Conservation (phyloP, 1,140 invertebrate species). For the Tetranychus cinnabarinus region DNA sequence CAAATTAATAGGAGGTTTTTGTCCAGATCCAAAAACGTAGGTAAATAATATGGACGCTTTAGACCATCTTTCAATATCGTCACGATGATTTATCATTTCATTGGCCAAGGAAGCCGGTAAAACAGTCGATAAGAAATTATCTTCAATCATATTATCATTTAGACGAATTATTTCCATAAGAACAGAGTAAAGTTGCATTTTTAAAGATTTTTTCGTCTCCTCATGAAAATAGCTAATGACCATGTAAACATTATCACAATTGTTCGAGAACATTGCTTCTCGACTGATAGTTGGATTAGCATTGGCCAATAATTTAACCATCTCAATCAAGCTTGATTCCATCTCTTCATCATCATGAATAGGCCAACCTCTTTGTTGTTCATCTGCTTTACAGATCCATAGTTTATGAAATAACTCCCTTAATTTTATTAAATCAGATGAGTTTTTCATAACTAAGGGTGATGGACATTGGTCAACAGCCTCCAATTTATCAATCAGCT, state of each 20-base stretch:
- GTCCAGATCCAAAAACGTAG: conserved; percentile 63
- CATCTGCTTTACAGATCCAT: conserved; percentile 66
- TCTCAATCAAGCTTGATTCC: conserved; percentile 49
- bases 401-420: conserved; percentile 52
- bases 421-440: conserved; percentile 45
- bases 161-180: conserved; percentile 5
- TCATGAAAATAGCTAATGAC: conserved; percentile 16
- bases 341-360: conserved; percentile 69
- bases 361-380: conserved; percentile 77
- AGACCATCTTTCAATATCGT: conserved; percentile 39
- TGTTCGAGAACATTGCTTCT: conserved; percentile 17
- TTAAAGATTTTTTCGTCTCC: conserved; percentile 10
- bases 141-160: conserved; percentile 25
- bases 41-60: conserved; percentile 52
- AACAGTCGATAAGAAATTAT: conserved; percentile 55
- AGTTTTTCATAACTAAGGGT: conserved; percentile 22
- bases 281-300: conserved; percentile 20
- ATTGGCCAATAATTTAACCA: conserved; percentile 58
- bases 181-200: conserved; percentile 6
- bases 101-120: conserved; percentile 62
- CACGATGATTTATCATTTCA: conserved; percentile 33
- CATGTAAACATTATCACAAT: conserved; percentile 20
- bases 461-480: not conserved
- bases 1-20: conserved; percentile 25
- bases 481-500: conserved; percentile 2